These are phyloP conservation scores for Diaperis boleti DNA, from an alignment of 2,888 invertebrate species.

Conservation along the genomic window DNA sequence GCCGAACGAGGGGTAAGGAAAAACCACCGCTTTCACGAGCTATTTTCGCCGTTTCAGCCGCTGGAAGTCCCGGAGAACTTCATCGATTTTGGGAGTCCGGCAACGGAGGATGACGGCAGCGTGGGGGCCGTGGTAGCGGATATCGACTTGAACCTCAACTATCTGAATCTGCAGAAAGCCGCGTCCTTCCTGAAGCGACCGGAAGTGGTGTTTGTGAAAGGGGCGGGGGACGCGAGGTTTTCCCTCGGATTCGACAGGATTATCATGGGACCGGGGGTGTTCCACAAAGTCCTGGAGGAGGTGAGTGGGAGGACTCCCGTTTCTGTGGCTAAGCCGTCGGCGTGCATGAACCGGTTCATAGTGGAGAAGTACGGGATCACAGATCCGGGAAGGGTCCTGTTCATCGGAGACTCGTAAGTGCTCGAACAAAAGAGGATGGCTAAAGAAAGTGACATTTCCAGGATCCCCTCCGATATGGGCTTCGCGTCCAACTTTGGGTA, in stretches of 20 bases:
- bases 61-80: slow-evolving; percentile 54
- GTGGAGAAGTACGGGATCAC: slow-evolving; percentile 71
- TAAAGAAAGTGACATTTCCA: slow-evolving; percentile 70
- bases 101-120: slow-evolving; percentile 64
- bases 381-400: slow-evolving; percentile 76
- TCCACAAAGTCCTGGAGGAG: slow-evolving; percentile 65
- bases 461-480: slow-evolving; percentile 82
- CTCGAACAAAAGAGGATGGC: slow-evolving; percentile 54
- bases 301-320: slow-evolving; percentile 65
- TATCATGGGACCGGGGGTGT: slow-evolving; percentile 65
- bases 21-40: slow-evolving; percentile 56
- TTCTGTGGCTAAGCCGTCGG: slow-evolving; percentile 68
- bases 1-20: slow-evolving; percentile 58
- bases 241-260: slow-evolving; percentile 60
- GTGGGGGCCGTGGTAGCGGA: slow-evolving; percentile 73
- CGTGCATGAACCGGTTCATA: slow-evolving; percentile 66
- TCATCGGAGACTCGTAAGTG: slow-evolving; percentile 85
- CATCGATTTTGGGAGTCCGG: slow-evolving; percentile 61
- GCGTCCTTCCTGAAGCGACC: slow-evolving; percentile 66
- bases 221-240: slow-evolving; percentile 68
- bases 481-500: slow-evolving; percentile 80
- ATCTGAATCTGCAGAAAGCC: slow-evolving; percentile 69
- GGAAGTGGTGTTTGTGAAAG: slow-evolving; percentile 69
- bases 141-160: slow-evolving; percentile 68
- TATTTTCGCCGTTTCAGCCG: slow-evolving; percentile 57